Conservation (phyloP, 2,797 vertebrate genomes). For the Thalassophryne amazonica region DNA sequence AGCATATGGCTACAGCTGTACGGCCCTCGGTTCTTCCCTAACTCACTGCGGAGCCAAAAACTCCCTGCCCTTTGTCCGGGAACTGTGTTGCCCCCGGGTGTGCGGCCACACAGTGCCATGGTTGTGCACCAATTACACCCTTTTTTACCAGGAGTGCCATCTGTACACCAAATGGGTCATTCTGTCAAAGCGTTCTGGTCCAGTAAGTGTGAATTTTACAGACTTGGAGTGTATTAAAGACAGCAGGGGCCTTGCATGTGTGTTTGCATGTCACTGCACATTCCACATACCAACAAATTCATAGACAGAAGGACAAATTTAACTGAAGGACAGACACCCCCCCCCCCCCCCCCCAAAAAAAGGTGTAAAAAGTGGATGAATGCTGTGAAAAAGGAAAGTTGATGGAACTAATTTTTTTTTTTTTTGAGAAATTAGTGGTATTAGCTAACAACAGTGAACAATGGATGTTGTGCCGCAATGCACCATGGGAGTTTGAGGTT, state of each 20-base stretch:
- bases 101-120: conserved; percentile 71
- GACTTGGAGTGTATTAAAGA: conserved; percentile 43
- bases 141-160: conserved; percentile 70
- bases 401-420: too few species aligned
- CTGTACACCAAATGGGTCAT: conserved; percentile 72
- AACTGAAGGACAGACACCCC: too few species aligned
- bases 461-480: too few species aligned
- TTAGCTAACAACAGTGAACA: too few species aligned
- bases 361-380: too few species aligned
- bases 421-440: too few species aligned
- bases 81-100: conserved; percentile 71
- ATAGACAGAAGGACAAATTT: too few species aligned
- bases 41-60: conserved; percentile 63
- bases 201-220: conserved; percentile 64
- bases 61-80: conserved; percentile 67
- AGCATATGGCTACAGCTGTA: conserved; percentile 76
- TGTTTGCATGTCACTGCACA: background rate
- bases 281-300: background rate
- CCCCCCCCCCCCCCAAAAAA: too few species aligned
- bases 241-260: conserved; percentile 38
- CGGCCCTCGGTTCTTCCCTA: conserved; percentile 51
- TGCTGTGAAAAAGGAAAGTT: too few species aligned
- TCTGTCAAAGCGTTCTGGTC: conserved; percentile 60
- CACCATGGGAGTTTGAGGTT: too few species aligned
- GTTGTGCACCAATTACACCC: conserved; percentile 74